A percentile compares a stretch with the other conserved stretches of the same genome.
phyloP scores from a whole-genome alignment of 2,113 vertebrate genomes.

The Ia io region DNA sequence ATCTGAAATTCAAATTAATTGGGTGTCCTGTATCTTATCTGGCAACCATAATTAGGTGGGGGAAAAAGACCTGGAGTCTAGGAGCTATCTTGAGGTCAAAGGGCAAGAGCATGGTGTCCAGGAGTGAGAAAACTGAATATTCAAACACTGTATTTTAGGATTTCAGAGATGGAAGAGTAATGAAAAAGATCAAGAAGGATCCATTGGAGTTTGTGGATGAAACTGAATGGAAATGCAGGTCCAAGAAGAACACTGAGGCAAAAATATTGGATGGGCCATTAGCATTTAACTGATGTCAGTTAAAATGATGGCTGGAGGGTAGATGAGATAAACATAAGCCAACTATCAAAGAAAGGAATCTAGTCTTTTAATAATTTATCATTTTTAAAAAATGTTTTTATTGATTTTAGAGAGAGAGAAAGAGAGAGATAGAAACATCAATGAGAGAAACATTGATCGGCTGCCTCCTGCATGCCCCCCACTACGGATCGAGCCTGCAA shows the following conservation, averaged over 20 bases:
- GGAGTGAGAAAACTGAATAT: not conserved
- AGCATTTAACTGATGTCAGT: not conserved
- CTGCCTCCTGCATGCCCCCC: too few species aligned
- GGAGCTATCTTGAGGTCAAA: not conserved
- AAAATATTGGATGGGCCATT: not conserved
- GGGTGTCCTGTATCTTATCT: not conserved
- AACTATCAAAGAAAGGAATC: not conserved
- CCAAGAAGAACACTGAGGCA: not conserved
- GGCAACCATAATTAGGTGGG: not conserved
- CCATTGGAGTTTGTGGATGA: not conserved
- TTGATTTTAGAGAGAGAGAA: too few species aligned
- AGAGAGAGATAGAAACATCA: too few species aligned
- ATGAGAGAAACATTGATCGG: too few species aligned
- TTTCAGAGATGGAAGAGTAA: not conserved
- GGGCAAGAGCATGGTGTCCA: not conserved
- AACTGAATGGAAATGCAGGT: not conserved
- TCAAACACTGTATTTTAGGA: not conserved
- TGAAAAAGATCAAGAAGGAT: not conserved
- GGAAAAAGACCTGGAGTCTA: not conserved
- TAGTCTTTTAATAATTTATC: not conserved
- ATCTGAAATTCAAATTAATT: not conserved
- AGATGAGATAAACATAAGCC: not conserved
- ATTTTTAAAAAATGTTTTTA: too few species aligned
- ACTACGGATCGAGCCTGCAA: too few species aligned
- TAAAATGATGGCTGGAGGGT: not conserved